Evolutionary conservation across 2,888 invertebrate species (phyloP), one percentile per base, ranked within the genome.

Genomic region (Sarcophaga carnaria): DNA sequence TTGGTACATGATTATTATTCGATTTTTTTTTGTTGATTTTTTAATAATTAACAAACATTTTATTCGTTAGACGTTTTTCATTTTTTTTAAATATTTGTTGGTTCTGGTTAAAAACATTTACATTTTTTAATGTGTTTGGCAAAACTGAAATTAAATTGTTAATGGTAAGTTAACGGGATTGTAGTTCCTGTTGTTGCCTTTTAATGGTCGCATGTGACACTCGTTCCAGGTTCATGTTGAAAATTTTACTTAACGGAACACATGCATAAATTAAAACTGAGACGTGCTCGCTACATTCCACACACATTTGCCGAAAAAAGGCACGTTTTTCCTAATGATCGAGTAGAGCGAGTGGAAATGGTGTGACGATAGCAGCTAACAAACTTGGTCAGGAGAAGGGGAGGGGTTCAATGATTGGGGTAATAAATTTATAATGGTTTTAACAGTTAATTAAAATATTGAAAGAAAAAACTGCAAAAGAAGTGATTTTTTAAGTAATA

Each of bases 171-270:
- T n/a, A n/a, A n/a, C n/a, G n/a, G n/a, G n/a, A n/a, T n/a, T n/a
- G n/a, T n/a, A n/a, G n/a, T n/a, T n/a, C n/a, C n/a, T n/a, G n/a
- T n/a, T 54, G 75, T 47, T 64, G 54, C 64, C 70, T 54, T 14
- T 37, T 8, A n/a, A 37, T 85, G 81, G 78, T 85, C 82, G 54
- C 17, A 54, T 54, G 54, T 54, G 54, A 54, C 54, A n/a, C n/a
- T 74, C 63, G 70, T 70, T 69, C 47, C 78, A 81, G 82, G 77
- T 85, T 82, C 78, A 82, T 85, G 81, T 82, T 81, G 12, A 70
- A 85, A 85, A 78, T 82, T 81, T 85, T 82, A 82, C 78, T 85
- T 85, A 66, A 64, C 69, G 74, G 59, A 85, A 81, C 77, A 81
- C 63, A 81, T 81, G 81, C 74, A 85, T 74, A 85, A 82, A 82